Base-by-base conservation (phyloP, 1,140 invertebrate genomes). In the Tetragonula clypearis region DNA sequence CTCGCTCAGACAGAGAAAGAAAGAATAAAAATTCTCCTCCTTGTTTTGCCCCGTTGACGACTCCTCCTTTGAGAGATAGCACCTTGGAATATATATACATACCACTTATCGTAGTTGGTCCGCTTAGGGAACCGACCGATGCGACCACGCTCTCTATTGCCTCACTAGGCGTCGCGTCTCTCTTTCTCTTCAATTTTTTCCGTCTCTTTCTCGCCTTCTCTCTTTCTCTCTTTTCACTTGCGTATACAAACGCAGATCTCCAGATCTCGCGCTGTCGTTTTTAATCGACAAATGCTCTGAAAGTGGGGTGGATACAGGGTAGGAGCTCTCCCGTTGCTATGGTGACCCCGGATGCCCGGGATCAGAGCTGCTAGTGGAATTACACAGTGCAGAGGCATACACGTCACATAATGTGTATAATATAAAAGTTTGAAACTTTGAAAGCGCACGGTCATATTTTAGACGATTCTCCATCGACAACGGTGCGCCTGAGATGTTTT, bases 291-390 rank as follows among this genome's bases (percentile, higher is more conserved):
- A 75, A 82, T 26, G 56, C 55, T 66, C 56, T 53, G 65, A 66
- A 84, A 84, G 82, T 84, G 80, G 88, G 90, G 83, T 88, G 79
- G 85, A 89, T 88, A 92, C 88, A 87, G 86, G 84, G 75, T 90
- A 90, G 91, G 90, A 92, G 92, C 87, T 92, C 82, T 86, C 84
- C 77, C 82, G 93, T 94, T 93, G 91, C 93, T 87, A 94, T 94
- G 91, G 92, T 89, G 90, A 94, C 92, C 90, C 91, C 91, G 92
- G 93, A 94, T 94, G 88, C 93, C 93, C 94, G 94, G 93, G 93
- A 92, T 87, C 80, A 90, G 92, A 92, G 91, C 92, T 92, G 84
- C 84, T 80, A 74, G 69, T 85, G 69, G 79, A 85, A 81, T 80
- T 74, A 85, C 84, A 68, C 84, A 49, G 53, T 85, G 60, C 60